A percentile compares a stretch with the other conserved stretches of the same genome.
Conservation (phyloP, 2,797 vertebrate species). For the Astyanax mexicanus region DNA sequence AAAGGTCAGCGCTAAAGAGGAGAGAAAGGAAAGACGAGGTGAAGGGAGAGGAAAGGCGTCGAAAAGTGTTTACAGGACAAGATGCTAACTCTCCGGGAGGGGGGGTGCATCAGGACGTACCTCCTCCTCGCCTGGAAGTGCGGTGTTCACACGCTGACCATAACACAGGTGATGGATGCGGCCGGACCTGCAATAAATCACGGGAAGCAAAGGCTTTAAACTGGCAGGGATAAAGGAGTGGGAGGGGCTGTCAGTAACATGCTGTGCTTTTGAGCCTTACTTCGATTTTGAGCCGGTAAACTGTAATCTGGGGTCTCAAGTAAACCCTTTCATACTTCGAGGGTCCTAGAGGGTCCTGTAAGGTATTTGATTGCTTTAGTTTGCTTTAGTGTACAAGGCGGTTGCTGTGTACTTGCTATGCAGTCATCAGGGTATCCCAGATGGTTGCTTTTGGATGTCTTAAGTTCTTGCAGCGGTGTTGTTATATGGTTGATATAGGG, state of each 20-base stretch:
- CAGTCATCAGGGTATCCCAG: no score
- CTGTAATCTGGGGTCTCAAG: not conserved
- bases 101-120: not conserved
- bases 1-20: slow-evolving; percentile 43
- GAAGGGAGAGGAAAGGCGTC: not conserved
- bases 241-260: slow-evolving; percentile 44
- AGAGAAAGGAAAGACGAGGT: slow-evolving; percentile 6
- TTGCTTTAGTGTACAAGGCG: no score
- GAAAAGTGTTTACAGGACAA: slow-evolving; percentile 13
- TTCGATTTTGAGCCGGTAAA: not conserved
- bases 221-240: not conserved
- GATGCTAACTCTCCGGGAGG: not conserved
- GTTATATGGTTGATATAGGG: no score
- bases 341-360: no score
- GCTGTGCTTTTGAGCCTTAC: slow-evolving; percentile 49
- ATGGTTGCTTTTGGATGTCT: no score
- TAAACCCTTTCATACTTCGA: not conserved
- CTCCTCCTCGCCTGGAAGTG: not conserved
- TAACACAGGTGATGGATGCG: slow-evolving; percentile 11
- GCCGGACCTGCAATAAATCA: slow-evolving; percentile 24
- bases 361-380: no score
- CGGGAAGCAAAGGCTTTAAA: not conserved
- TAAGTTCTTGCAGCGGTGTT: no score
- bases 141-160: not conserved
- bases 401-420: no score